phyloP scores from a whole-genome alignment of 92 coral and sea anemone species.

The Paragorgia papillata region DNA sequence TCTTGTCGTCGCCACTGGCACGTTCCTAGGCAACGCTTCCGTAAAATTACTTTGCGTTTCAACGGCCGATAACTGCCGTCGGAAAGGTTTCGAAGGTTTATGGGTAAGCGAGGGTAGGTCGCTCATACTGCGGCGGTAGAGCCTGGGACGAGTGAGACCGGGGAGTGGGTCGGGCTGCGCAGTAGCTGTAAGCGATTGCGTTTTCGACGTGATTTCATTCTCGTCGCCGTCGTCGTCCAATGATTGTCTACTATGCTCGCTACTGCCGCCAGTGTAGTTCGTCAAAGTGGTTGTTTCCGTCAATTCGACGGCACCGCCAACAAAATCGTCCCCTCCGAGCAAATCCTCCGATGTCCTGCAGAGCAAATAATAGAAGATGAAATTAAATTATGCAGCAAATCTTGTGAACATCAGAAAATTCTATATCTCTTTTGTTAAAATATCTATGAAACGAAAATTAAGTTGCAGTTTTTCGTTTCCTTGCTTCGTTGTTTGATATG shows the following conservation, averaged over 20 bases:
- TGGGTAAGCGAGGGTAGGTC: background rate
- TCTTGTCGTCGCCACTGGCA: background rate
- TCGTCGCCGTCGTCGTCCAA: too few species aligned
- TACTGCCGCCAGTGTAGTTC: background rate
- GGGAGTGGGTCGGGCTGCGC: too few species aligned
- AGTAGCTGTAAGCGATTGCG: too few species aligned
- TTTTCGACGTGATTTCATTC: too few species aligned
- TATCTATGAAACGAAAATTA: too few species aligned
- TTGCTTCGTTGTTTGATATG: too few species aligned
- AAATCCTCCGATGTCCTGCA: slow-evolving; percentile 52
- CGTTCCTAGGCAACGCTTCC: background rate
- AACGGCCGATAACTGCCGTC: slow-evolving; percentile 8
- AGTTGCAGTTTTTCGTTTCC: too few species aligned
- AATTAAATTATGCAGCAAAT: too few species aligned
- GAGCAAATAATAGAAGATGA: background rate
- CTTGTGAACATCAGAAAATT: too few species aligned
- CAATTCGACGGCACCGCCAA: slow-evolving; percentile 47
- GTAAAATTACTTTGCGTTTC: slow-evolving; percentile 11
- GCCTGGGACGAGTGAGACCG: too few species aligned
- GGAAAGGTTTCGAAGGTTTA: background rate
- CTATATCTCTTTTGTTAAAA: too few species aligned
- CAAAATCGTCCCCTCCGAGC: slow-evolving; percentile 56
- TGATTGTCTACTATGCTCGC: background rate
- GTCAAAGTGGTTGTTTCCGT: slow-evolving; percentile 28
- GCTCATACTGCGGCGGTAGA: slow-evolving; percentile 15